Evolutionary conservation across 92 coral and sea anemone genomes (phyloP).

Genomic region (Porites lobata): DNA sequence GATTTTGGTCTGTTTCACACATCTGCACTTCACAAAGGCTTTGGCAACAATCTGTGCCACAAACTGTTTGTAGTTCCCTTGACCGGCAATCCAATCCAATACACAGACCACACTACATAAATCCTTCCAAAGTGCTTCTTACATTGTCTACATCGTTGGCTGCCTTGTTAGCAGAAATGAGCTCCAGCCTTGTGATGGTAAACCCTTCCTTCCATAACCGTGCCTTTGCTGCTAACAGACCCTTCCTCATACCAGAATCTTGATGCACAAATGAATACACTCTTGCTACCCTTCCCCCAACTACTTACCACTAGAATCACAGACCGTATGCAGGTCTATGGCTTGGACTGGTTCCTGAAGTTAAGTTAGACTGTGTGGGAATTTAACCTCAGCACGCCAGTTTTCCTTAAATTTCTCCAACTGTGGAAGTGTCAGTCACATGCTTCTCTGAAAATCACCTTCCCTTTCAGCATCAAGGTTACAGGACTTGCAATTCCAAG

Average conservation of each 20-base stretch:
- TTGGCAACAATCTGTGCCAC: conserved; percentile 34
- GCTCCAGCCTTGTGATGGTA: conserved; percentile 46
- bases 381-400: background rate
- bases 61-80: conserved; percentile 23
- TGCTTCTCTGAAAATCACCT: conserved; percentile 32
- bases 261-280: conserved; percentile 30
- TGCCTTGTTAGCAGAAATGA: conserved; percentile 40
- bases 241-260: background rate
- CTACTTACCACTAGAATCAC: conserved; percentile 1
- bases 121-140: background rate
- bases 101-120: background rate
- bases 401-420: background rate
- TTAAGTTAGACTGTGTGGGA: conserved; percentile 38
- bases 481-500: conserved; percentile 11
- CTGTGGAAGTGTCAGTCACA: conserved; percentile 24
- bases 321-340: conserved; percentile 29
- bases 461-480: conserved; percentile 21
- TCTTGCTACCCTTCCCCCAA: conserved; percentile 11
- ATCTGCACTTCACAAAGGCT: conserved; percentile 39
- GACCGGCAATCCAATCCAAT: conserved; percentile 28
- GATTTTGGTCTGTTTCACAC: conserved; percentile 41
- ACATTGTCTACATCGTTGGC: background rate
- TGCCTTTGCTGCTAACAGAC: conserved; percentile 24
- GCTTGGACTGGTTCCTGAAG: conserved; percentile 30
- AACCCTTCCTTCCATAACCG: conserved; percentile 19